A percentile compares a stretch with the other conserved stretches of the same genome.
phyloP scores from a whole-genome alignment of 2,797 vertebrate species.

The Gallirallus australis region DNA sequence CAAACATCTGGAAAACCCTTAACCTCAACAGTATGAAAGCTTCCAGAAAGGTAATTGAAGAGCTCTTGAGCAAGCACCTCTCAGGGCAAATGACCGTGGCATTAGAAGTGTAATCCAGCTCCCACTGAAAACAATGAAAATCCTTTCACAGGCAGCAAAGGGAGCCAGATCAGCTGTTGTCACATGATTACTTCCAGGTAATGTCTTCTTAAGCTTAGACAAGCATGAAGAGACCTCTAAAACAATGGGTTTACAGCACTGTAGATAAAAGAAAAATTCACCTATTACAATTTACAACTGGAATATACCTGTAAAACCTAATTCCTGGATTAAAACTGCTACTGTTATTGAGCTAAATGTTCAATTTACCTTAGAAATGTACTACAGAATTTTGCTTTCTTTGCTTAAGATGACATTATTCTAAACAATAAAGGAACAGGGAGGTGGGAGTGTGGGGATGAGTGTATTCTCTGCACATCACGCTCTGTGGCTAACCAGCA shows the following conservation, averaged over 20 bases:
- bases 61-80: neutral
- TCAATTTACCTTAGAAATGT: neutral
- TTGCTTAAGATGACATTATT: neutral
- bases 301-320: neutral
- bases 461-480: neutral
- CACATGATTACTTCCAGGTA: neutral
- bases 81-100: neutral
- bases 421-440: neutral
- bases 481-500: neutral
- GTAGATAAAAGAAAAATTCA: neutral
- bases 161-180: neutral
- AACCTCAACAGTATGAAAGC: neutral
- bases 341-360: neutral
- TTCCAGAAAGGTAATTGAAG: neutral
- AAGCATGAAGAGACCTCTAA: neutral
- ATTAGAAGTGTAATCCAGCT: neutral
- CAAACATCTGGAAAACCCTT: neutral
- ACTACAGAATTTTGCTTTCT: neutral
- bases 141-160: neutral
- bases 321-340: neutral
- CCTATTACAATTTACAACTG: neutral
- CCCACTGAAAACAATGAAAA: neutral
- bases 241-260: neutral
- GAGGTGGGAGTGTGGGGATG: fast-evolving
- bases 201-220: neutral